These are phyloP conservation scores for Hydriomena furcata DNA, from an alignment of 2,888 invertebrate species.

Conservation along the genomic window DNA sequence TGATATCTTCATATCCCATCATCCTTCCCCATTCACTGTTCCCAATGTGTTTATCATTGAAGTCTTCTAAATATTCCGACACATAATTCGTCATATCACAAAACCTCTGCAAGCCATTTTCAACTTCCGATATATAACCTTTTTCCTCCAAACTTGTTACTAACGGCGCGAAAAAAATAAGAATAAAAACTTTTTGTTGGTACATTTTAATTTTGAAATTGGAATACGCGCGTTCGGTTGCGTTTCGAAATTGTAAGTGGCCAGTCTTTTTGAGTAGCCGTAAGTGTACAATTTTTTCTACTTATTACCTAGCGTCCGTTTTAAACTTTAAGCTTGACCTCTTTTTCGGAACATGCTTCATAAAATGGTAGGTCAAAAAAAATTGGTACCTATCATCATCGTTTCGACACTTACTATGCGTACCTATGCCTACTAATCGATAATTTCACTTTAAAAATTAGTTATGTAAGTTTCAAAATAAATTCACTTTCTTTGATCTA, in stretches of 20 bases:
- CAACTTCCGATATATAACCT: slow-evolving; percentile 37
- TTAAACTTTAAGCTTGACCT: too few species aligned
- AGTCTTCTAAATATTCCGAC: slow-evolving; percentile 51
- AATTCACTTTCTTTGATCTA: too few species aligned
- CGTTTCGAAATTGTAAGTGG: slow-evolving; percentile 46
- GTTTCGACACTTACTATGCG: too few species aligned
- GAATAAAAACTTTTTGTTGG: slow-evolving; percentile 30
- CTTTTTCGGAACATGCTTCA: too few species aligned
- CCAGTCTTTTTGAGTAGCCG: neutral
- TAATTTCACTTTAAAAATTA: too few species aligned
- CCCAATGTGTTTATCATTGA: slow-evolving; percentile 64
- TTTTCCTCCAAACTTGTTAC: slow-evolving; percentile 25
- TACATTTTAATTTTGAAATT: slow-evolving; percentile 38
- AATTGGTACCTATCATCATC: too few species aligned
- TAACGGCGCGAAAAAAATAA: slow-evolving; percentile 22
- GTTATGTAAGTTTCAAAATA: too few species aligned
- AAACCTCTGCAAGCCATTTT: slow-evolving; percentile 47
- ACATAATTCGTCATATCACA: slow-evolving; percentile 44
- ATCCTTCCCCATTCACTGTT: slow-evolving; percentile 56
- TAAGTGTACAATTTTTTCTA: too few species aligned
- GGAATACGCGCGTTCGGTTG: slow-evolving; percentile 40
- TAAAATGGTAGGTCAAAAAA: too few species aligned
- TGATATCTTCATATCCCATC: slow-evolving; percentile 60
- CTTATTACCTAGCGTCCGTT: too few species aligned
- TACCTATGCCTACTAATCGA: too few species aligned